phyloP scores from a whole-genome alignment of 2,113 vertebrate species.

The Protomyctophum bolini region DNA sequence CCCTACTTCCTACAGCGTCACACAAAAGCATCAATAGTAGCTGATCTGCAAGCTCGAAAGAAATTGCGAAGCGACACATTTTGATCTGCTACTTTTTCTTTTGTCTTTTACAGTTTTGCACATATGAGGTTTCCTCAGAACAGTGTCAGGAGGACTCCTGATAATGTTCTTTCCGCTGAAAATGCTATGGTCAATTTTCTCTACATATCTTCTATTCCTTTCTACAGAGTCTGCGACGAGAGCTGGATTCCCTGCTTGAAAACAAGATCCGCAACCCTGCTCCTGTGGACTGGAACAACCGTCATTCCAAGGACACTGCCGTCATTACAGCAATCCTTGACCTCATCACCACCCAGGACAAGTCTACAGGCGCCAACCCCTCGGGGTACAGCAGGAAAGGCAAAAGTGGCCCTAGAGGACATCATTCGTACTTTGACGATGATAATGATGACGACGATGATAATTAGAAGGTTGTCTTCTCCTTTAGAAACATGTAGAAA shows the following conservation, averaged over 20 bases:
- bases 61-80: too few relatives aligned
- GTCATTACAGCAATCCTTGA: conserved; percentile 95
- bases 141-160: not conserved
- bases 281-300: conserved; percentile 91
- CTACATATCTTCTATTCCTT: not conserved
- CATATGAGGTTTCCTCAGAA: too few relatives aligned
- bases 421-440: conserved; percentile 61
- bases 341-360: conserved; percentile 95
- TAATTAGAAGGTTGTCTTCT: not conserved
- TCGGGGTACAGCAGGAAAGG: conserved; percentile 49
- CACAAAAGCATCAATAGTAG: too few relatives aligned
- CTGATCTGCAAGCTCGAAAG: too few relatives aligned
- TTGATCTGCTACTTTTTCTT: too few relatives aligned
- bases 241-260: conserved; percentile 89
- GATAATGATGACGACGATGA: conserved; percentile 75
- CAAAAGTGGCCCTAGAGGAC: conserved; percentile 70
- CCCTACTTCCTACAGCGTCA: too few relatives aligned
- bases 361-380: conserved; percentile 25
- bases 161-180: not conserved
- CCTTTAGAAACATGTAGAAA: too few relatives aligned
- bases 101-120: too few relatives aligned
- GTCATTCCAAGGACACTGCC: conserved; percentile 87
- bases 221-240: conserved; percentile 86
- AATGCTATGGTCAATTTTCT: too few relatives aligned
- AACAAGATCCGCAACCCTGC: conserved; percentile 92